These are phyloP conservation scores for Sesia apiformis DNA, from an alignment of 2,888 invertebrate species.

Conservation along the genomic window DNA sequence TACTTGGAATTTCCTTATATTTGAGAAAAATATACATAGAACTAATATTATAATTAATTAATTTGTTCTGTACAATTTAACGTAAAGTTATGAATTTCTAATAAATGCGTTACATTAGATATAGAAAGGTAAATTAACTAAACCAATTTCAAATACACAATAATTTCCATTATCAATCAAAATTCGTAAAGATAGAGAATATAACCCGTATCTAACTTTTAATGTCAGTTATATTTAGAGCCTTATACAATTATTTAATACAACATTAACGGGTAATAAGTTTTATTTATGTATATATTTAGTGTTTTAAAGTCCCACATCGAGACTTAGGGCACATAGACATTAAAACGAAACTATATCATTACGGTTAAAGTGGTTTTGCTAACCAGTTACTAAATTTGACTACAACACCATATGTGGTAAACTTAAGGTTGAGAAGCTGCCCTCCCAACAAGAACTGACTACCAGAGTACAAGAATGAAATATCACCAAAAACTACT, in stretches of 20 bases:
- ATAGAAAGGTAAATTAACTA: conserved; percentile 5
- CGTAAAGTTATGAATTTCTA: conserved; percentile 41
- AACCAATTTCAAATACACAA: conserved; percentile 16
- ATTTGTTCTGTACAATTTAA: conserved; percentile 62
- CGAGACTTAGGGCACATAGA: conserved; percentile 5
- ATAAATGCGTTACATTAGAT: conserved; percentile 55
- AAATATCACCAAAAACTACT: too few species aligned
- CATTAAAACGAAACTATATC: neutral
- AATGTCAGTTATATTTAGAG: neutral
- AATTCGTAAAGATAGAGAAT: conserved; percentile 16
- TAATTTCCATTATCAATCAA: neutral
- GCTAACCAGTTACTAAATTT: too few species aligned
- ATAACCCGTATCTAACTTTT: conserved; percentile 30
- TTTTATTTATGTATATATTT: conserved; percentile 8
- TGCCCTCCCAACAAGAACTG: too few species aligned
- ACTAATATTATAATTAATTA: conserved; percentile 44
- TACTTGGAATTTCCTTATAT: conserved; percentile 51
- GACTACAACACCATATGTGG: too few species aligned
- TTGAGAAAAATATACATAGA: conserved; percentile 68
- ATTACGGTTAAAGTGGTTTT: too few species aligned
- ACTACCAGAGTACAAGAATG: too few species aligned
- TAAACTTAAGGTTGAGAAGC: too few species aligned
- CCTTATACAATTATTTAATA: conserved; percentile 2
- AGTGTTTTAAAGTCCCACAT: conserved; percentile 6
- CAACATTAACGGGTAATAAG: neutral